Base-by-base conservation (phyloP, 2,797 vertebrate genomes). In the Acanthurus lineatus region DNA sequence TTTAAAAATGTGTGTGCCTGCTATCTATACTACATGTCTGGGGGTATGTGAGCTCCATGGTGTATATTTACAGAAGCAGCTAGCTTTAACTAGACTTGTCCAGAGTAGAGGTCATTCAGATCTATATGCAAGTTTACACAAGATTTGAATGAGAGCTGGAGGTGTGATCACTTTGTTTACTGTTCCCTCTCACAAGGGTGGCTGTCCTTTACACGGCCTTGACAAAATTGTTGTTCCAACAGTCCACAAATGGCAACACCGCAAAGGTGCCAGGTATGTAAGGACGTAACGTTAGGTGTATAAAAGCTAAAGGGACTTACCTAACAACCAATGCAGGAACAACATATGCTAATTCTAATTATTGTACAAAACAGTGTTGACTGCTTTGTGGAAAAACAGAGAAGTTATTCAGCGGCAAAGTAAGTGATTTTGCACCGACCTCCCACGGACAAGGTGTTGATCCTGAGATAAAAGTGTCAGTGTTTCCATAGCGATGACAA, bases 141-240 rank as follows among this genome's bases (percentile, higher is more conserved):
- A 76, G 69, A 58, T 78, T 28, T 57, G 40, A 63, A 47, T 63
- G 35, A 54, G 56, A 66, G 51, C 32, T 53, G 38, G 3, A 82
- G 65, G 84, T 74, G 58, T 79, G 78, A 63, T 4, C 22, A 2
- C 5, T 6, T 8, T 87, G 82, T 88, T 89, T 83, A 79, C 42
- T 35, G 3, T 83, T 56, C 40, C 38, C 58, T 20, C 32, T 73
- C 48, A 42, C 16, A 63, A 4, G 5, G 19, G 20, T 63, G 58
- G 28, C 9, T 20, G 44, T 72, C 65, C 60, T 79, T 83, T 47
- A 54, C 28, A 2, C 52, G 25, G 52, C 67, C 62, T 71, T 77
- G 22, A 72, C 15, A 56, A 45, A 76, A 15, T 12, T 8, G 22
- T 64, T 53, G 38, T 61, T 14, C 28, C 32, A 47, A 22, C 14